A percentile compares a stretch with the other conserved stretches of the same genome.
Evolutionary conservation across 53 echinoderm and acorn worm genomes (phyloP).

Genomic region (Arbacia lixula): DNA sequence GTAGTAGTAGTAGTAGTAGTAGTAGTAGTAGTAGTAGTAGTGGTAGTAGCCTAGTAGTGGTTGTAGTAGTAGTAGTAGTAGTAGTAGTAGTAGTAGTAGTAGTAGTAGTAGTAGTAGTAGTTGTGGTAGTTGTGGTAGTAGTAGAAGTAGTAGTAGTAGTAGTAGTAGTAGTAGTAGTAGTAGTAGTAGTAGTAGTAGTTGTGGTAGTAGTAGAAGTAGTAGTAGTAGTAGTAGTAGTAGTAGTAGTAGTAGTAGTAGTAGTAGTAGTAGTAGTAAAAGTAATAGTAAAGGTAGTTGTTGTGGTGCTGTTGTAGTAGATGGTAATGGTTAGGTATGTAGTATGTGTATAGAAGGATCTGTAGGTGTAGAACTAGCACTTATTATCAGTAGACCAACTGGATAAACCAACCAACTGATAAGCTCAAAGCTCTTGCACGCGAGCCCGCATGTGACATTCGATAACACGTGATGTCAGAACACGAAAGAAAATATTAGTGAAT

Average conservation of each 20-base stretch:
- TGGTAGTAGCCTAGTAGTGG: neutral
- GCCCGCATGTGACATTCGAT: no score
- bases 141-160: conserved; percentile 47
- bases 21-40: conserved; percentile 27
- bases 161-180: conserved; percentile 22
- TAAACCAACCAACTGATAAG: no score
- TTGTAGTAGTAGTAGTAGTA: conserved; percentile 15
- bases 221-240: conserved; percentile 29
- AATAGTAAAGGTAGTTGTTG: neutral
- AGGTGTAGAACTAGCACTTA: no score
- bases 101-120: conserved; percentile 42
- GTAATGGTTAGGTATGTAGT: no score
- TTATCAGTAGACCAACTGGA: no score
- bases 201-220: conserved; percentile 13
- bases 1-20: conserved; percentile 49
- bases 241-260: conserved; percentile 17
- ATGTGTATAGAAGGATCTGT: no score
- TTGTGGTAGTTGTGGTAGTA: conserved; percentile 27
- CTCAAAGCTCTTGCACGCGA: no score
- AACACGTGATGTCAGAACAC: no score
- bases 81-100: conserved; percentile 38
- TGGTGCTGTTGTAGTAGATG: no score
- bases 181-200: neutral
- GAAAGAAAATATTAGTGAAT: no score
- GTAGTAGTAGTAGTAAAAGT: conserved; percentile 26